phyloP scores from a whole-genome alignment of 2,113 vertebrate genomes.

The Aix galericulata region DNA sequence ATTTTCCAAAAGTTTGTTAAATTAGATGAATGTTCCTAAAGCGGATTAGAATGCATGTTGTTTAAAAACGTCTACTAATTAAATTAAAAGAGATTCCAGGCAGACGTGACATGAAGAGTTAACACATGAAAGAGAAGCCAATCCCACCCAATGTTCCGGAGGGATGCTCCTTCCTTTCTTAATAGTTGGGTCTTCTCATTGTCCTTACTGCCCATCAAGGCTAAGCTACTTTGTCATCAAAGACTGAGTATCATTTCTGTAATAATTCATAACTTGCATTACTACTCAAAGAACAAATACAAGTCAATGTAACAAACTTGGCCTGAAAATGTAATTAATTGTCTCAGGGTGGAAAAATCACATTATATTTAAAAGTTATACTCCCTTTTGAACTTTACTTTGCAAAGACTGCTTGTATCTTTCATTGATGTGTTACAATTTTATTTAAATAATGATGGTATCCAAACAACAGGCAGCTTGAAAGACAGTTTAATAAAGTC shows the following conservation, averaged over 20 bases:
- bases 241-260: background rate
- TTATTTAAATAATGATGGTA: background rate
- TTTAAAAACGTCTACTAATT: background rate
- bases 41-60: background rate
- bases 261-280: background rate
- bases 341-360: background rate
- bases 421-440: background rate
- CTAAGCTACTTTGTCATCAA: background rate
- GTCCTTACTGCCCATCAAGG: background rate
- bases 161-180: background rate
- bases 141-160: background rate
- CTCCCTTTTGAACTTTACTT: background rate
- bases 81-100: background rate
- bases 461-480: background rate
- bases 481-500: background rate
- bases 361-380: background rate
- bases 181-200: background rate
- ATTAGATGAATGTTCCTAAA: background rate
- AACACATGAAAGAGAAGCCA: background rate
- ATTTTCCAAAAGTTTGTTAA: background rate
- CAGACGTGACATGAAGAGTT: background rate
- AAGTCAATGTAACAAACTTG: background rate
- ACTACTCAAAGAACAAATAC: background rate
- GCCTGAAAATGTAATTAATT: background rate
- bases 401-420: background rate